Evolutionary conservation across 2,888 invertebrate genomes (phyloP), one percentile per base, ranked within the genome.

Genomic region (Lysandra bellargus): DNA sequence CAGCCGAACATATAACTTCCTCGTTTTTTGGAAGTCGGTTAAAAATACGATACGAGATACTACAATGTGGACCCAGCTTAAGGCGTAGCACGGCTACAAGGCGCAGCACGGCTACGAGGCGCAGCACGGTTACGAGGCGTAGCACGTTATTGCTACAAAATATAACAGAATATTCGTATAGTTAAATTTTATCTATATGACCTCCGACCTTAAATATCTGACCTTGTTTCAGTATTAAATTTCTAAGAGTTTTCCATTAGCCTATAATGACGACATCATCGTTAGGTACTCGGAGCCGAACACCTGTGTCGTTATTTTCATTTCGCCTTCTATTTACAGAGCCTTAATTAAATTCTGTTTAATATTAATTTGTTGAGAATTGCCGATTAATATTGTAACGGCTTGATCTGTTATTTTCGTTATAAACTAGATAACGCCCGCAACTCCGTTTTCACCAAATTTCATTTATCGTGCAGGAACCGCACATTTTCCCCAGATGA

Each of bases 281-380:
- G 74, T 74, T 44, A 74, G 44, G 44, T 44, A 74, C 40, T 72
- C 72, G 7, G n/a, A 4, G 73, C 40, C 40, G 44, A 69, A 69
- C 74, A 74, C 74, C 74, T 74, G 74, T 74, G 74, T 44, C 23
- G 74, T 74, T 44, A 44, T 74, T 69, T 69, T 69, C 14, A 37
- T 69, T 69, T 44, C 23, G n/a, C 44, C 44, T 44, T 74, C 23
- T 44, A 17, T 74, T 74, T 73, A 12, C 2, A 73, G 17, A 30
- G n/a, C 37, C 73, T 73, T 74, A 44, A 74, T 74, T 74, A 74
- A 74, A 74, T 74, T 74, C 44, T 74, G 37, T 74, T 74, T 12
- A 73, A 23, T 44, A 40, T 40, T 73, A 37, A 73, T 44, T 74
- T n/a, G 40, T 44, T 74, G 7, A 14, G 44, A 3, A 44, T 23